These are phyloP conservation scores for Anthophora plumipes DNA, from an alignment of 2,888 invertebrate species.

Conservation along the genomic window DNA sequence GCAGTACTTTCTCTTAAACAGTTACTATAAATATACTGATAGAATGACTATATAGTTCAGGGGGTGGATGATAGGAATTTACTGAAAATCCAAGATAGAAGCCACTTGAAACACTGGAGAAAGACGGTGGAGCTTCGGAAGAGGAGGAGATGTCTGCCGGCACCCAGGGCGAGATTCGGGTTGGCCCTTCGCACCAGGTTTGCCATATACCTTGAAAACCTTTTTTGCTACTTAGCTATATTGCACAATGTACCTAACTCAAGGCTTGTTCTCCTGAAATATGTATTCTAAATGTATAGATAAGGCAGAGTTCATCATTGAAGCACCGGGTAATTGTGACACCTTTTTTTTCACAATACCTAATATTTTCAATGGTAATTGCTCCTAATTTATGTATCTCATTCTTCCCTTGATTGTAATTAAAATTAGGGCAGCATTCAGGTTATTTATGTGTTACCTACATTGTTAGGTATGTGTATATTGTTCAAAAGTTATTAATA, in stretches of 20 bases:
- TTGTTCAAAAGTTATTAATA: background rate
- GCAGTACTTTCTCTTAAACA: conserved; percentile 59
- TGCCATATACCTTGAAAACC: conserved; percentile 80
- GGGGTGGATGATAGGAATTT: conserved; percentile 83
- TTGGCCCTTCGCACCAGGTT: conserved; percentile 92
- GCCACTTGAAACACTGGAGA: conserved; percentile 84
- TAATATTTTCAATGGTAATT: conserved; percentile 41
- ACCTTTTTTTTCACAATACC: conserved; percentile 25
- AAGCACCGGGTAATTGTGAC: conserved; percentile 44
- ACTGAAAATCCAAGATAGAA: conserved; percentile 83
- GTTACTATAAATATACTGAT: conserved; percentile 70
- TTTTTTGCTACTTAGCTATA: conserved; percentile 80
- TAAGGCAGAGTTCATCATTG: conserved; percentile 35
- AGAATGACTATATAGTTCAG: conserved; percentile 80
- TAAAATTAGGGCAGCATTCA: conserved; percentile 12
- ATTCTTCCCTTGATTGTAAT: conserved; percentile 7
- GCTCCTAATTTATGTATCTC: conserved; percentile 17
- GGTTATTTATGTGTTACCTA: conserved; percentile 7
- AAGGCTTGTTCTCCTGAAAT: conserved; percentile 75
- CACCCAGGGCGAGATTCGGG: conserved; percentile 91
- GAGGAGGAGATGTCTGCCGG: conserved; percentile 87
- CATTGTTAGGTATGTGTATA: conserved; percentile 22
- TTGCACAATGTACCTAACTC: conserved; percentile 80
- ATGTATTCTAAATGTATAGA: conserved; percentile 49
- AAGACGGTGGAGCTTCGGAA: conserved; percentile 84